Evolutionary conservation across 2,888 invertebrate species (phyloP).

Genomic region (Melipona bicolor): DNA sequence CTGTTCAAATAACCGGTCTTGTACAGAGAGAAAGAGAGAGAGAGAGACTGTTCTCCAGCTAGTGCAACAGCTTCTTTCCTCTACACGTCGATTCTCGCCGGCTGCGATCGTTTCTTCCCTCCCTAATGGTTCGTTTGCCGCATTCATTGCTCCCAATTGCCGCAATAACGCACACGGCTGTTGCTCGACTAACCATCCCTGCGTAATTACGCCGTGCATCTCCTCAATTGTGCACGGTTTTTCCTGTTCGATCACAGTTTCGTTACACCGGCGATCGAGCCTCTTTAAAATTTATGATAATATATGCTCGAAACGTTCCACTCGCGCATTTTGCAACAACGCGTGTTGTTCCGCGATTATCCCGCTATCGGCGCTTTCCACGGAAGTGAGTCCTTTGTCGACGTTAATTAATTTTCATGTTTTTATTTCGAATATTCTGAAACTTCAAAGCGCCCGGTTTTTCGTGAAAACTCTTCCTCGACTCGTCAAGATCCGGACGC

Average conservation of each 20-base stretch:
- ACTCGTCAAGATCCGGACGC: no score
- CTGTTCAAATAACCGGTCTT: slow-evolving; percentile 17
- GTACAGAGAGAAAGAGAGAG: not conserved
- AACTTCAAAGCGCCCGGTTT: no score
- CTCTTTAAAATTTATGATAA: not conserved
- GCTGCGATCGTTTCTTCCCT: not conserved
- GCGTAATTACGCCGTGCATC: slow-evolving; percentile 1
- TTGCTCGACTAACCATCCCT: not conserved
- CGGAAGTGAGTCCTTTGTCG: no score
- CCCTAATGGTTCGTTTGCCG: slow-evolving; percentile 10
- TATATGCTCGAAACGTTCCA: no score
- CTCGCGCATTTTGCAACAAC: no score
- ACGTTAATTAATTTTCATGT: no score
- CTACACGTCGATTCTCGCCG: not conserved
- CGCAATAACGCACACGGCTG: not conserved
- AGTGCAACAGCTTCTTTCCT: not conserved
- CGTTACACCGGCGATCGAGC: not conserved
- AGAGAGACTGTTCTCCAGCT: not conserved
- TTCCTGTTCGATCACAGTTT: not conserved
- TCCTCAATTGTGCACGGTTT: not conserved
- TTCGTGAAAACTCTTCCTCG: no score
- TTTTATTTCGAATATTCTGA: no score
- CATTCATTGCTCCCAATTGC: slow-evolving; percentile 22
- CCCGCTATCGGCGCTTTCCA: no score
- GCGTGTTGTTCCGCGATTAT: no score